Evolutionary conservation across 2,113 vertebrate genomes (phyloP).

Genomic region (Ammodramus savannarum): DNA sequence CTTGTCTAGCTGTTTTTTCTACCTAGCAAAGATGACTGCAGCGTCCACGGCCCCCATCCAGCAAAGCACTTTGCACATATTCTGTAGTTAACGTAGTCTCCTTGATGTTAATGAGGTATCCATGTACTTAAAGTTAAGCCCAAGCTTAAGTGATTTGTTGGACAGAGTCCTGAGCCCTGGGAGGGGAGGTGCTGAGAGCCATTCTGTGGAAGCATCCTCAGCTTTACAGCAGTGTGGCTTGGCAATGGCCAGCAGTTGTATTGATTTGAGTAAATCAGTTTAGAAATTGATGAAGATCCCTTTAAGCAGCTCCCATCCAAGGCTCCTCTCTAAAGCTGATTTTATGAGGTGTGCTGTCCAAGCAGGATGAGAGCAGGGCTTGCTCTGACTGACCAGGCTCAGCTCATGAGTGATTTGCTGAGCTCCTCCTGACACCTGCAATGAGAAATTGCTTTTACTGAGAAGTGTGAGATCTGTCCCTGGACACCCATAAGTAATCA

Average conservation of each 20-base stretch:
- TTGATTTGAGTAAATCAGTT: background rate
- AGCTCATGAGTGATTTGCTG: background rate
- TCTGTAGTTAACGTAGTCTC: background rate
- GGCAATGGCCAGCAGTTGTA: background rate
- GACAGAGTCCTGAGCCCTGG: background rate
- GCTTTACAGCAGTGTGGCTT: background rate
- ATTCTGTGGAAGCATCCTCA: background rate
- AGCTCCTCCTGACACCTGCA: background rate
- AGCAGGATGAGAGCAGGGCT: background rate
- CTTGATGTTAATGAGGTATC: constrained; percentile 41
- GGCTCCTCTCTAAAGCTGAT: background rate
- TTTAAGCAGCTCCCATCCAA: background rate
- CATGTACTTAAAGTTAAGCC: constrained; percentile 19
- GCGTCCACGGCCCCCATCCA: background rate
- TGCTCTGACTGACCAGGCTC: background rate
- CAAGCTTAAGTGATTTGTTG: constrained; percentile 41
- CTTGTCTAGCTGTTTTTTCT: background rate
- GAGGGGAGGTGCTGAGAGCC: background rate
- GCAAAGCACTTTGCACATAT: background rate
- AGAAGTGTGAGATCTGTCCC: background rate
- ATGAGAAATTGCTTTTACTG: background rate
- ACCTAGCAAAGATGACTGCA: background rate
- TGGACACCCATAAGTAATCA: background rate
- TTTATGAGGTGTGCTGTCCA: background rate
- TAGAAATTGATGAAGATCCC: background rate